phyloP scores from a whole-genome alignment of 2,113 vertebrate species.

The Ardeotis arabs region DNA sequence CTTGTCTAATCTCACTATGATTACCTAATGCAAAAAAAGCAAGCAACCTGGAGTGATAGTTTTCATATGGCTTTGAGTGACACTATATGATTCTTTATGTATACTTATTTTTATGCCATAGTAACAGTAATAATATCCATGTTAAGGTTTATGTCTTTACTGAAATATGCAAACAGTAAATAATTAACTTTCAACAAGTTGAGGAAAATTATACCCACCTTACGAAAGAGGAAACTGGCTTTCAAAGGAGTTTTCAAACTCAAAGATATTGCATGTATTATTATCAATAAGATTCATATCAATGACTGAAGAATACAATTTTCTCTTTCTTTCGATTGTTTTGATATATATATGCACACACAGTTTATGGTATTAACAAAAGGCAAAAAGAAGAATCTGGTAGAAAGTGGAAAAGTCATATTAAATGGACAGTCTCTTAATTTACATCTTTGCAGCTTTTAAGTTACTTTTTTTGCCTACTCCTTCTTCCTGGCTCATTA shows the following conservation, averaged over 20 bases:
- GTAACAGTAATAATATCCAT: not conserved
- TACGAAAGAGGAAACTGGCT: not conserved
- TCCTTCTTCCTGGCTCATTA: not conserved
- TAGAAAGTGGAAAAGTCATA: not conserved
- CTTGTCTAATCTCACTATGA: not conserved
- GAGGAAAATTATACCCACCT: not conserved
- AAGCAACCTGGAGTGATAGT: not conserved
- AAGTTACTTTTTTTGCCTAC: not conserved
- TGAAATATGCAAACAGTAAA: not conserved
- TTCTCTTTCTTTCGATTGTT: not conserved
- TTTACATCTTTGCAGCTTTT: not conserved
- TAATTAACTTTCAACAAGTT: not conserved
- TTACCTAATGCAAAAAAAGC: not conserved
- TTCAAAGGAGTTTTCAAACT: not conserved
- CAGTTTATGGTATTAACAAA: not conserved
- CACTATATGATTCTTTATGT: not conserved
- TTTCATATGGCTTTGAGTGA: not conserved
- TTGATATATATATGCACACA: not conserved
- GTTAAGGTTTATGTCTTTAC: not conserved
- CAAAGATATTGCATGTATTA: not conserved
- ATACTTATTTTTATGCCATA: not conserved
- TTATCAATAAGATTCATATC: not conserved
- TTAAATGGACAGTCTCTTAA: not conserved
- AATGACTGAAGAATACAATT: not conserved
- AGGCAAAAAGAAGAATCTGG: not conserved